These are phyloP conservation scores for Oligia latruncula DNA, from an alignment of 2,888 invertebrate genomes.

Conservation along the genomic window DNA sequence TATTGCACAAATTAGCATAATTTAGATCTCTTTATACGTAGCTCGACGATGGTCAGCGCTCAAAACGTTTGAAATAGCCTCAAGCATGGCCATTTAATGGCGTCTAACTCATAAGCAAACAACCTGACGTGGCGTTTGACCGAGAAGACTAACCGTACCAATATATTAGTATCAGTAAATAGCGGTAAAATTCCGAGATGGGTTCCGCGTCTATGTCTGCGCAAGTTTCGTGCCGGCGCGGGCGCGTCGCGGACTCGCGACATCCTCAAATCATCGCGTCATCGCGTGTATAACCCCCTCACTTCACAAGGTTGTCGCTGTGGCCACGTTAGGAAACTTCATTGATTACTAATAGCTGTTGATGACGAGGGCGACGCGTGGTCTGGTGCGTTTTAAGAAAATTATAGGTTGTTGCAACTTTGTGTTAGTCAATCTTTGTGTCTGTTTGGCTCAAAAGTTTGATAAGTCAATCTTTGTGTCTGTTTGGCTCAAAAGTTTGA, in stretches of 20 bases:
- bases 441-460: not conserved
- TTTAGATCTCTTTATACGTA: slow-evolving; percentile 15
- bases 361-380: slow-evolving; percentile 43
- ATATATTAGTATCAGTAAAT: slow-evolving; percentile 26
- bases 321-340: slow-evolving; percentile 46
- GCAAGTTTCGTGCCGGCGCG: slow-evolving; percentile 28
- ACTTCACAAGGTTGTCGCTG: slow-evolving; percentile 61
- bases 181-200: slow-evolving; percentile 28
- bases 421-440: slow-evolving; percentile 17
- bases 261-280: slow-evolving; percentile 54
- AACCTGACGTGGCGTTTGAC: slow-evolving; percentile 22
- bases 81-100: slow-evolving; percentile 3
- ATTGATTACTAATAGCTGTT: slow-evolving; percentile 56
- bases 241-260: slow-evolving; percentile 21
- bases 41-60: not conserved
- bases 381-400: slow-evolving; percentile 36
- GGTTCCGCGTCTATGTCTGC: slow-evolving; percentile 32
- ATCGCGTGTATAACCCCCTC: slow-evolving; percentile 57
- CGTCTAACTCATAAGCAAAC: slow-evolving; percentile 24
- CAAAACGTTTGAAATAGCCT: slow-evolving; percentile 8
- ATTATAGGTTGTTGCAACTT: slow-evolving; percentile 26
- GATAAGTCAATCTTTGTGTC: slow-evolving; percentile 2
- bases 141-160: slow-evolving; percentile 21
- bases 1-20: slow-evolving; percentile 29
- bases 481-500: not conserved